Percentiles rank a stretch among this genome's conserved stretches.
Conservation (phyloP, 2,797 vertebrate species). For the Okamejei kenojei region DNA sequence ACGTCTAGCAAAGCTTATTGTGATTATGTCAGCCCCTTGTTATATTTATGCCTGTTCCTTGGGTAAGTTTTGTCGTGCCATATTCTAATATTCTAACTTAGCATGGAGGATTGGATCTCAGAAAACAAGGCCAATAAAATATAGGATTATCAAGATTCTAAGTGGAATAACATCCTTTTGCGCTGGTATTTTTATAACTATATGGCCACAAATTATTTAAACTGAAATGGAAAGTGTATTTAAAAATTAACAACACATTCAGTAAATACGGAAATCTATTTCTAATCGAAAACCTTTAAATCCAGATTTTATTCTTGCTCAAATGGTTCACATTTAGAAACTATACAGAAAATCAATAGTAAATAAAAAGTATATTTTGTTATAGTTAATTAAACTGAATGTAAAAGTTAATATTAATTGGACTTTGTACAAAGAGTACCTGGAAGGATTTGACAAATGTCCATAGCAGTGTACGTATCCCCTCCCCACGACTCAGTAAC, state of each 20-base stretch:
- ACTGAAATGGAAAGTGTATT: not conserved
- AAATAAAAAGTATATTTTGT: not conserved
- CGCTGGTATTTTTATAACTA: not conserved
- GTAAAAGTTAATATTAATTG: not conserved
- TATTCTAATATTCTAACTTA: not conserved
- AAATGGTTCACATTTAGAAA: not conserved
- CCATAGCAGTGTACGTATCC: constrained; percentile 93
- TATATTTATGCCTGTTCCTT: not conserved
- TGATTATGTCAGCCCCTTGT: not conserved
- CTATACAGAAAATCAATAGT: not conserved
- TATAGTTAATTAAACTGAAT: not conserved
- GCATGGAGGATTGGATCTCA: not conserved
- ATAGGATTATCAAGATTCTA: not conserved
- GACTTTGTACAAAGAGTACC: constrained; percentile 57
- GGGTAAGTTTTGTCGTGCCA: not conserved
- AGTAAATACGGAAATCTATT: not conserved
- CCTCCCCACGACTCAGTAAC: constrained; percentile 93
- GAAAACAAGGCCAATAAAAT: not conserved
- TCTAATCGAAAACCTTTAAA: not conserved
- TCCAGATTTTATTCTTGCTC: not conserved
- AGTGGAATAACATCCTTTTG: not conserved
- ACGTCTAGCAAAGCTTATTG: not conserved
- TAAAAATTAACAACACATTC: not conserved
- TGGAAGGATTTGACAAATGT: constrained; percentile 99
- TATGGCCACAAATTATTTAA: not conserved